These are phyloP conservation scores for Neotoxoptera formosana DNA, from an alignment of 1,140 invertebrate species.

Conservation along the genomic window DNA sequence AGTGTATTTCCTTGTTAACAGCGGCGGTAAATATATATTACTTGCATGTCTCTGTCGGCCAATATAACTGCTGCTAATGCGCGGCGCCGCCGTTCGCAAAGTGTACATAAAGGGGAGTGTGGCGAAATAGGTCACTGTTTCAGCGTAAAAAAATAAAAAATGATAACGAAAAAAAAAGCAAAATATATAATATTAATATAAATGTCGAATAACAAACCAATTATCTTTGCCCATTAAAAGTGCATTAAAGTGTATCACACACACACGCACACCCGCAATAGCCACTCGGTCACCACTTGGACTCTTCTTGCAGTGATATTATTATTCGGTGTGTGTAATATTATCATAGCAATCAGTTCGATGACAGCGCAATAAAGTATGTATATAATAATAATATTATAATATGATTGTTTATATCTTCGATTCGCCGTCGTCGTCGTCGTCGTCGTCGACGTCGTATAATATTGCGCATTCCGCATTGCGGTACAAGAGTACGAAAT, in stretches of 20 bases:
- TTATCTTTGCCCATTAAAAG: conserved; percentile 31
- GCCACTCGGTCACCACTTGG: neutral
- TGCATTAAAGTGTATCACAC: neutral
- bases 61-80: neutral
- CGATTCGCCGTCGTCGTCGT: neutral
- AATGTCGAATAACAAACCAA: conserved; percentile 24
- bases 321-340: neutral
- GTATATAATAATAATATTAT: neutral
- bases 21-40: neutral
- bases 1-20: conserved; percentile 41
- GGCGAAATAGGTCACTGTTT: conserved; percentile 47
- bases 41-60: conserved; percentile 27
- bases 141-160: neutral
- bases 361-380: neutral
- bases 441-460: neutral
- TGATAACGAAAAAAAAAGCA: neutral
- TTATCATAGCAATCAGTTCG: neutral
- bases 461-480: neutral
- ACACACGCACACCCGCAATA: neutral
- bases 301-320: neutral
- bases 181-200: neutral
- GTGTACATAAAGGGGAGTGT: conserved; percentile 35
- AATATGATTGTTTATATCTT: neutral
- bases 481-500: neutral
- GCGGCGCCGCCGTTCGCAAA: neutral